Percentiles rank a stretch among this genome's conserved stretches.
Evolutionary conservation across 2,888 invertebrate genomes (phyloP).

Genomic region (Drosophila nr. perissopoda): DNA sequence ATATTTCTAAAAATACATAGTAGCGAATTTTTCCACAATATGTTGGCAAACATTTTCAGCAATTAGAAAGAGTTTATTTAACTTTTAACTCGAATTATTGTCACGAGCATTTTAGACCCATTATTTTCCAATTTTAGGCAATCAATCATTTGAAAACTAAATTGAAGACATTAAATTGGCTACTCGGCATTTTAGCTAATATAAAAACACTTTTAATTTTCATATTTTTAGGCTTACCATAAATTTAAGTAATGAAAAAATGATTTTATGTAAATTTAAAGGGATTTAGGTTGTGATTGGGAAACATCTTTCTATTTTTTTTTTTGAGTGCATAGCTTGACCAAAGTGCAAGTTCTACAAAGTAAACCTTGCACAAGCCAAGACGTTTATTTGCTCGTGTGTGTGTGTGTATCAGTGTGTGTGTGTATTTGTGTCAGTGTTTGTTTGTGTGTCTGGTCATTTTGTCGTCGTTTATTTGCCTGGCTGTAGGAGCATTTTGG

Average conservation of each 20-base stretch:
- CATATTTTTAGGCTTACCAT: not conserved
- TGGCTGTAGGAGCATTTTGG: conserved; percentile 62
- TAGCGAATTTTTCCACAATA: not conserved
- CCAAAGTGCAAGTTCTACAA: conserved; percentile 12
- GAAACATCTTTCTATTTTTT: not conserved
- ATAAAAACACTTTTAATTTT: not conserved
- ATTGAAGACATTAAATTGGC: not conserved
- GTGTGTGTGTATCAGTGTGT: conserved; percentile 1
- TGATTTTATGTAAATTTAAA: not conserved
- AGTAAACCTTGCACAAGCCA: conserved; percentile 39
- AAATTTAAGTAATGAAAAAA: not conserved
- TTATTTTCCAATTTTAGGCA: not conserved
- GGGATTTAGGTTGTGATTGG: not conserved
- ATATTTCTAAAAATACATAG: not conserved
- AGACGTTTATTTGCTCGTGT: conserved; percentile 28
- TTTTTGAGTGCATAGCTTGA: conserved; percentile 24
- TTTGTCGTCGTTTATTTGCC: conserved; percentile 67
- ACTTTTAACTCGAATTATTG: not conserved
- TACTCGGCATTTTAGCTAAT: not conserved
- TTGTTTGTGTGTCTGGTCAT: conserved; percentile 50
- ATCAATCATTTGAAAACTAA: conserved; percentile 2
- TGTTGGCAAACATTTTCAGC: conserved; percentile 2
- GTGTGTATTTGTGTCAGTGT: conserved; percentile 13
- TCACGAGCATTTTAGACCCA: not conserved
- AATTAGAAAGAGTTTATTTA: conserved; percentile 7